Base-by-base conservation (phyloP, 2,113 vertebrate genomes). In the Nettapus auritus region DNA sequence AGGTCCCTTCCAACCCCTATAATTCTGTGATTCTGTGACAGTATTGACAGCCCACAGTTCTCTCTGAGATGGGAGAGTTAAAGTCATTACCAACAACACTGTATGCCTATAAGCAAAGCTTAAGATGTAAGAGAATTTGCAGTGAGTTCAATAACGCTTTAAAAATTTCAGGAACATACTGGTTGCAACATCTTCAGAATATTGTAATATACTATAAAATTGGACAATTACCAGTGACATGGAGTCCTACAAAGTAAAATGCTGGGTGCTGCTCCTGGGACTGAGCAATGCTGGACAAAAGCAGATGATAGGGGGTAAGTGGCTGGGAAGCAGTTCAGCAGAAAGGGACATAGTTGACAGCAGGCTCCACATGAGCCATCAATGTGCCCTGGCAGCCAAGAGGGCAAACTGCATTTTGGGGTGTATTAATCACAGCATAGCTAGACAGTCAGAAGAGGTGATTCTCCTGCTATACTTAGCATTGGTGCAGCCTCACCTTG, bases 131-230 rank as follows among this genome's bases (percentile, higher is more conserved):
- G 2, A 34, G 42, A 46, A 42, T 22, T n/a, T n/a, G 20, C 12
- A 78, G 6, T 44, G 63, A 2, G 5, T 48, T 77, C 40, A 86
- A 28, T 31, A 21, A 3, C 69, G 8, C n/a, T 57, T 3, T 38
- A 59, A 75, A 60, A 70, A 25, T 13, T 68, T 20, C 23, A 86
- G 19, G 5, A 5, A 55, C 90, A 68, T 66, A 1, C 5, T 26
- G 8, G 6, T 23, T 67, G 23, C 8, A 73, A 31, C 0, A 0
- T 31, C 60, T 22, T 36, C 25, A 17, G 36, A 33, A 60, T 60
- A 80, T 40, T 15, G 5, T 33, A 80, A 66, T 53, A 57, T 18
- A 44, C 4, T 28, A 40, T 28, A n/a, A 86, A 83, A 57, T 28
- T 28, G 25, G 36, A 38, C 36, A 38, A 18, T 28, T 36, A 40